Conservation (phyloP, 1,140 invertebrate species). For the Caenorhabditis brenneri region DNA sequence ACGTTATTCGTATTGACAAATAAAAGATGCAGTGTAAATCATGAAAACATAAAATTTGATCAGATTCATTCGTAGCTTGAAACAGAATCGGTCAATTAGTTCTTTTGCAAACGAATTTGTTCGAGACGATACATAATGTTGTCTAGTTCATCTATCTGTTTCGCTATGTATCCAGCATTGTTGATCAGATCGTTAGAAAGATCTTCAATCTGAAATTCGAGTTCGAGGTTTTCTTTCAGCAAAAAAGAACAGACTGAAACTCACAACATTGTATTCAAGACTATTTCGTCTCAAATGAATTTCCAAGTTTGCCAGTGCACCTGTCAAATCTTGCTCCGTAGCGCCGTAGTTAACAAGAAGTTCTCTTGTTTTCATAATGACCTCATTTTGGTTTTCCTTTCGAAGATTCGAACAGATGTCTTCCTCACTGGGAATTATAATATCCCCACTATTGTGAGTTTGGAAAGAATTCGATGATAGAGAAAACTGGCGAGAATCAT, state of each 20-base stretch:
- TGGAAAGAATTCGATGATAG: neutral
- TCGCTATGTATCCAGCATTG: neutral
- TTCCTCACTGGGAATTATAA: neutral
- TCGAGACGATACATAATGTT: neutral
- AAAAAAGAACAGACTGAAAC: no score
- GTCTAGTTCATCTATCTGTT: neutral
- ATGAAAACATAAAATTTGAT: no score
- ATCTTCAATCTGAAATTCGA: neutral
- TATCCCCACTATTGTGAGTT: neutral
- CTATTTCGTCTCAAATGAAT: slow-evolving; percentile 17
- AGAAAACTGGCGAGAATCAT: neutral
- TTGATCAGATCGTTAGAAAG: neutral
- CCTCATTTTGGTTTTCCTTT: neutral
- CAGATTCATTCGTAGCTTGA: no score
- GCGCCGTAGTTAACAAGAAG: neutral
- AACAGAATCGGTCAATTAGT: neutral
- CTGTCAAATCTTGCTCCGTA: neutral
- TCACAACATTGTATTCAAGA: neutral
- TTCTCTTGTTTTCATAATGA: neutral
- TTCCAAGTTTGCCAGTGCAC: neutral
- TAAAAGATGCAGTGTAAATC: no score
- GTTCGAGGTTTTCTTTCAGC: neutral
- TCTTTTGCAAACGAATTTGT: neutral
- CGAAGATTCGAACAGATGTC: slow-evolving; percentile 12
- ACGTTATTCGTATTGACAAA: no score